Evolutionary conservation across 92 coral and sea anemone species (phyloP).

Genomic region (Montipora capitata): DNA sequence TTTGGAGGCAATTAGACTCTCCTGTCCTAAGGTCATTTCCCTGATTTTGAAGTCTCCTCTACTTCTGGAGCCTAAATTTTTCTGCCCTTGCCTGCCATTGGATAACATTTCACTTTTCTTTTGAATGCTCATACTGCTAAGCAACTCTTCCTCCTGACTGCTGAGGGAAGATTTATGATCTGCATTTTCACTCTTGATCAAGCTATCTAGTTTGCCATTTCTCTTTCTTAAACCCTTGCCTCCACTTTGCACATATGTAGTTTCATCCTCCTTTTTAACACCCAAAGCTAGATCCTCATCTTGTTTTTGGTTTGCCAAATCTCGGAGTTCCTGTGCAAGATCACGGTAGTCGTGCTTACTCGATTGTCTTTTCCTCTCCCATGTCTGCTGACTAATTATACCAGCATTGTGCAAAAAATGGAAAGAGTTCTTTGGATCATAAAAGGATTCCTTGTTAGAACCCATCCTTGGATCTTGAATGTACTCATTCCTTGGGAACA

Average conservation of each 20-base stretch:
- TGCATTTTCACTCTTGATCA: neutral
- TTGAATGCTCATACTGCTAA: neutral
- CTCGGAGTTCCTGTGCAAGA: slow-evolving; percentile 17
- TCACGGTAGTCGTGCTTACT: neutral
- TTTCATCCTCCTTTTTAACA: neutral
- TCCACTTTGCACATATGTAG: neutral
- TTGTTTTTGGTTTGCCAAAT: neutral
- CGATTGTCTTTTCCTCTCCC: neutral
- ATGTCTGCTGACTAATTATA: neutral
- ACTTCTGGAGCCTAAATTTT: no score
- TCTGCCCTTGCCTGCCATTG: neutral
- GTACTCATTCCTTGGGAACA: neutral
- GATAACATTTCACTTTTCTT: neutral
- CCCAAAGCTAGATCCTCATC: neutral
- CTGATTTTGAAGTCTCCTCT: no score
- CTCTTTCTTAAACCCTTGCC: neutral
- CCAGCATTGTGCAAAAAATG: neutral
- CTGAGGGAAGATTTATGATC: neutral
- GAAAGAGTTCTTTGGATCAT: neutral
- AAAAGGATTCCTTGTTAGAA: neutral
- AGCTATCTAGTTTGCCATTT: neutral
- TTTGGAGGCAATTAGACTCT: neutral
- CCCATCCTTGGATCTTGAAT: neutral
- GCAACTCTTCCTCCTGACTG: neutral
- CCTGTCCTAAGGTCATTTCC: neutral